Evolutionary conservation across 1,140 invertebrate genomes (phyloP).

Genomic region (Tribolium castaneum): DNA sequence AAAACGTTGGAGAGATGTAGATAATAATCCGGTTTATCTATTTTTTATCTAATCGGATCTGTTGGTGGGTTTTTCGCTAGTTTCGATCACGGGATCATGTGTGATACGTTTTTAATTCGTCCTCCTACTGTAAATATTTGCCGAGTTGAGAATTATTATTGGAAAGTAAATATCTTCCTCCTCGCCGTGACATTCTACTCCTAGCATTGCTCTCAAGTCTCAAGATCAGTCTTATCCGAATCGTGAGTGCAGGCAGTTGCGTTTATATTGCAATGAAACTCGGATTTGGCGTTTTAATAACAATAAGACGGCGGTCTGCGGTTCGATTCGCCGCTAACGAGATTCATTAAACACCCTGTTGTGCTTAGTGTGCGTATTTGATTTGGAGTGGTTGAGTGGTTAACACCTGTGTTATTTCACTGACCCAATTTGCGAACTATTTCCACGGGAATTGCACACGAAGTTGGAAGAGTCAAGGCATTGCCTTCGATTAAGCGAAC

Average conservation of each 20-base stretch:
- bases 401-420: not conserved
- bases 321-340: slow-evolving; percentile 16
- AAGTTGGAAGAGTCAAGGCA: not conserved
- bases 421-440: slow-evolving; percentile 5
- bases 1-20: not conserved
- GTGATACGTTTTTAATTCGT: slow-evolving; percentile 14
- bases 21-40: not conserved
- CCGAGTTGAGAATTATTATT: slow-evolving; percentile 17
- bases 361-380: slow-evolving; percentile 11
- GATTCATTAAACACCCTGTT: slow-evolving; percentile 11
- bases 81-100: not conserved
- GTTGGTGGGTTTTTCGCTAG: not conserved
- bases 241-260: slow-evolving; percentile 4
- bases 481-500: not conserved
- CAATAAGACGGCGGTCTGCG: slow-evolving; percentile 8
- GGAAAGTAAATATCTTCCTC: slow-evolving; percentile 33
- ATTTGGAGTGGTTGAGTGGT: slow-evolving; percentile 9
- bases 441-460: not conserved
- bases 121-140: slow-evolving; percentile 21
- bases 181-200: slow-evolving; percentile 27
- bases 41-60: not conserved
- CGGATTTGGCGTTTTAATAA: not conserved
- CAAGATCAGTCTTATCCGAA: slow-evolving; percentile 23
- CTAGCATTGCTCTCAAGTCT: slow-evolving; percentile 9
- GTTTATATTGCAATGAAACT: not conserved